These are phyloP conservation scores for Onychomys arenicola DNA, from an alignment of 2,797 vertebrate species.

Conservation along the genomic window DNA sequence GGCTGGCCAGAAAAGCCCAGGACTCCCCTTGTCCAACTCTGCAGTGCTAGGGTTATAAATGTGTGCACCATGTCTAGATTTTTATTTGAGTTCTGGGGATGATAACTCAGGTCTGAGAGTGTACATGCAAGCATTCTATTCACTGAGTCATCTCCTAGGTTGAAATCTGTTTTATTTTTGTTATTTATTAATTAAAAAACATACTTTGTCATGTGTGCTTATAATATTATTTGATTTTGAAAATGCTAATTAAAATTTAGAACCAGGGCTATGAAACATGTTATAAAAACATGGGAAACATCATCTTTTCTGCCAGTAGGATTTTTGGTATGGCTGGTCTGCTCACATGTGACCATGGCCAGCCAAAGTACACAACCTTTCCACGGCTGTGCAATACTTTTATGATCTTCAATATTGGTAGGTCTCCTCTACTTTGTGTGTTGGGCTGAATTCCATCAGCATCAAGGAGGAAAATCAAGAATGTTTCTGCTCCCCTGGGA, in stretches of 20 bases:
- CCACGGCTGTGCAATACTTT: background rate
- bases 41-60: background rate
- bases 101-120: background rate
- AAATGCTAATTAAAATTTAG: constrained; percentile 8
- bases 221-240: background rate
- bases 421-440: background rate
- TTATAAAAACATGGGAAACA: constrained; percentile 28
- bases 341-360: background rate
- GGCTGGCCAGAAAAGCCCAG: background rate
- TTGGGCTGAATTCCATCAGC: background rate
- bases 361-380: background rate
- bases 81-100: background rate
- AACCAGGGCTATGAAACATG: background rate
- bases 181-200: background rate
- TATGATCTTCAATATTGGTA: background rate
- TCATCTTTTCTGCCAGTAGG: constrained; percentile 15
- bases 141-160: background rate
- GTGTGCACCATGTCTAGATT: accelerated
- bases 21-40: too few species aligned
- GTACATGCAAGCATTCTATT: too few species aligned
- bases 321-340: background rate
- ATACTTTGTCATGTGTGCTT: background rate
- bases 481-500: constrained; percentile 31
- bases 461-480: constrained; percentile 52
- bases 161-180: background rate